Evolutionary conservation across 1,140 invertebrate species (phyloP).

Genomic region (Achroia grisella): DNA sequence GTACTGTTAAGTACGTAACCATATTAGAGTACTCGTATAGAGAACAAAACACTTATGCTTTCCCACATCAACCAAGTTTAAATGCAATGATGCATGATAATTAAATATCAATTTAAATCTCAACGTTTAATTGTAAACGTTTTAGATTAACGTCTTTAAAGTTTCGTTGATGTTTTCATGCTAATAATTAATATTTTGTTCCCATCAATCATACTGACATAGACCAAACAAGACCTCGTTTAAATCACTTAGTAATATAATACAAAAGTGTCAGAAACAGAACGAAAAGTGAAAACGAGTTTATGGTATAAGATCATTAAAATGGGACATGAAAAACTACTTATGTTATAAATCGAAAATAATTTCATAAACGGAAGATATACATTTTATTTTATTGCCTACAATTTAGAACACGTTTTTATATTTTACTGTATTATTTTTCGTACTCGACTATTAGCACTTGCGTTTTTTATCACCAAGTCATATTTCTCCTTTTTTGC

Average conservation of each 20-base stretch:
- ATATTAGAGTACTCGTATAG: background rate
- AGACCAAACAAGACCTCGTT: too few species aligned
- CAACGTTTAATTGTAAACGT: too few species aligned
- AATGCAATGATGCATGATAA: too few species aligned
- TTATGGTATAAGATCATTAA: background rate
- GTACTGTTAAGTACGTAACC: slow-evolving; percentile 23
- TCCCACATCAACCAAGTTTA: background rate
- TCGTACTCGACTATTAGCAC: slow-evolving; percentile 12
- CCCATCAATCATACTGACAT: too few species aligned
- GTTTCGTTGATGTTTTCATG: too few species aligned
- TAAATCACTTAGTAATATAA: too few species aligned
- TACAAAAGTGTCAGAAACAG: too few species aligned
- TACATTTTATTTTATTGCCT: slow-evolving; percentile 14
- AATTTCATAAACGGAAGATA: slow-evolving; percentile 3
- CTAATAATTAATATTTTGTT: background rate
- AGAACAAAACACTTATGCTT: too few species aligned
- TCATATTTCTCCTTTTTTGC: slow-evolving; percentile 15
- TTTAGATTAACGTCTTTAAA: too few species aligned
- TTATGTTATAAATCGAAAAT: background rate
- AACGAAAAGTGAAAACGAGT: too few species aligned
- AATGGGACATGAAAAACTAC: background rate
- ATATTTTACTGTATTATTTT: slow-evolving; percentile 3
- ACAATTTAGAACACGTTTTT: slow-evolving; percentile 9
- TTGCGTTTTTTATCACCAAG: slow-evolving; percentile 10
- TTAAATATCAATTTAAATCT: too few species aligned